Conservation (phyloP, 1,140 invertebrate species). For the Acyrthosiphon pisum region DNA sequence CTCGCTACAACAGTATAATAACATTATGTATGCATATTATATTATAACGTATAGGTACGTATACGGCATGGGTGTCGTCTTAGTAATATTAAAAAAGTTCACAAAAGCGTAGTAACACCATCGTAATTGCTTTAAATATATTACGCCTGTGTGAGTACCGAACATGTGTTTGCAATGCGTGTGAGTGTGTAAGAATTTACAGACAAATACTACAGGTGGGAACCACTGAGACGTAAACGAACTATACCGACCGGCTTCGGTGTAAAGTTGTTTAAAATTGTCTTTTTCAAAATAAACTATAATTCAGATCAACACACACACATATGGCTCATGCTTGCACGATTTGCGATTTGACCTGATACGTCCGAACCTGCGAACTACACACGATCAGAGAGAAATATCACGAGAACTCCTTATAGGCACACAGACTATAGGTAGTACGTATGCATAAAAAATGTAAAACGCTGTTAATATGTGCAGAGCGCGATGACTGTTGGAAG, state of each 20-base stretch:
- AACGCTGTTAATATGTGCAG: too few relatives aligned
- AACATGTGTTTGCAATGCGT: not conserved
- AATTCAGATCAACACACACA: not conserved
- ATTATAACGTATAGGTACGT: not conserved
- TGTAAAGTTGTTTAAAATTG: not conserved
- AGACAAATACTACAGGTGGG: not conserved
- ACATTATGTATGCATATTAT: not conserved
- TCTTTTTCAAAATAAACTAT: not conserved
- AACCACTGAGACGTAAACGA: not conserved
- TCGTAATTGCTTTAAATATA: not conserved
- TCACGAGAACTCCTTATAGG: not conserved
- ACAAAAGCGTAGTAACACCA: not conserved
- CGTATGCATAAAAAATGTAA: too few relatives aligned
- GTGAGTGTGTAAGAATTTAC: not conserved
- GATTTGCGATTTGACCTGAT: too few relatives aligned
- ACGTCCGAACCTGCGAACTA: too few relatives aligned
- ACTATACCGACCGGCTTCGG: not conserved
- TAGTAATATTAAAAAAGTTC: constrained; percentile 6
- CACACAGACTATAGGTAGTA: too few relatives aligned
- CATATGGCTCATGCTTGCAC: too few relatives aligned
- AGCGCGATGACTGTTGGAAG: too few relatives aligned
- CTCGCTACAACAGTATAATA: not conserved
- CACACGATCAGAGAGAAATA: too few relatives aligned
- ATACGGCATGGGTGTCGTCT: not conserved
- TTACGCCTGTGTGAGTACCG: not conserved